Base-by-base conservation (phyloP, 2,113 vertebrate genomes). In the Atherinomorus stipes region DNA sequence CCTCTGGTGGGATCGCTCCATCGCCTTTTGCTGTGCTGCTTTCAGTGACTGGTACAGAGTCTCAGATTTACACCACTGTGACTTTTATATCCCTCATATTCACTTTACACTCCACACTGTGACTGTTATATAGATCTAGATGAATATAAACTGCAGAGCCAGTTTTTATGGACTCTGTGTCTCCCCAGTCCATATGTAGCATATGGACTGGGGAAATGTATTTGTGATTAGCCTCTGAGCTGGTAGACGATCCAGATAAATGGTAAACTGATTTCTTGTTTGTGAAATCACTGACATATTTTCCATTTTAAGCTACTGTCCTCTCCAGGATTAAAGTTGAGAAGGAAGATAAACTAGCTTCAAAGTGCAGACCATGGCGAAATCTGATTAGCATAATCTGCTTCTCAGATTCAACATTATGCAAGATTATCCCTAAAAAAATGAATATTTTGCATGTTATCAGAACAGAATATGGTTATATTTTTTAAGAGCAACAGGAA, bases 201-300 rank as follows among this genome's bases (percentile, higher is more conserved):
- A 25, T 67, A 45, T 62, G n/a, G 42, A 16, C 21, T 25, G n/a
- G n/a, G n/a, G n/a, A n/a, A 40, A 23, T 64, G 64, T 26, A 15
- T 66, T 64, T 58, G 59, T 56, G 68, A 68, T 76, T 60, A 80
- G 60, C 72, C 72, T 69, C 68, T 62, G 44, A 25, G 60, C 71
- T 61, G 74, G 25, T 60, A 23, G 42, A 64, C 54, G 31, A 57
- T 58, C 52, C 58, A 74, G 53, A 87, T 70, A 81, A 73, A 83
- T 68, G 54, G 4, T 31, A 71, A 76, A 60, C 66, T 70, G 56
- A 80, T 82, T 79, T 82, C 81, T 64, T 70, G 54, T 62, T 54
- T 81, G 65, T 74, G 64, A 60, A 87, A 82, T 73, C 7, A n/a
- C 68, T 68, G 64, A 44, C 64, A 71, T 69, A 74, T 84, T 68